Conservation (phyloP, 2,797 vertebrate species). For the Halcyon smyrnensis region DNA sequence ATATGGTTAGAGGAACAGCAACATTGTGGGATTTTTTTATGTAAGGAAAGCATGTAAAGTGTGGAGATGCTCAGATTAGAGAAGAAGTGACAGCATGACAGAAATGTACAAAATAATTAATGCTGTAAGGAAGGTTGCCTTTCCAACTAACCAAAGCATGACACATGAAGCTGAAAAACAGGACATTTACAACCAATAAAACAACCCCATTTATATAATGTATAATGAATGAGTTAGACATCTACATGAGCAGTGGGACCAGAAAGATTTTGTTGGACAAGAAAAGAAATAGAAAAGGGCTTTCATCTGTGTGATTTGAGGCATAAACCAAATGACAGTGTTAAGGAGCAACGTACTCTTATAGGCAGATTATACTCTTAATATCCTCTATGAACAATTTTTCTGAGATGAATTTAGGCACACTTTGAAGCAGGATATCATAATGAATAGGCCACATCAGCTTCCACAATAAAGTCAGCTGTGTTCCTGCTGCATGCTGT, state of each 20-base stretch:
- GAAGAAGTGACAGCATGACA: not conserved
- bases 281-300: not conserved
- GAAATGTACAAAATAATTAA: not conserved
- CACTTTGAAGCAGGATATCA: not conserved
- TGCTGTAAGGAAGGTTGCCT: not conserved
- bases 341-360: not conserved
- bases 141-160: not conserved
- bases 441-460: not conserved
- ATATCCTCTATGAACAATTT: not conserved
- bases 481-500: not conserved
- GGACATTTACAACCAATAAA: conserved; percentile 27
- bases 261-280: not conserved
- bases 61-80: not conserved
- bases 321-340: not conserved
- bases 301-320: not conserved
- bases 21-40: not conserved
- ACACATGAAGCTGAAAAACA: not conserved
- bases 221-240: not conserved
- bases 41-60: not conserved
- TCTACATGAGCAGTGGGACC: not conserved
- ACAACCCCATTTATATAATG: not conserved
- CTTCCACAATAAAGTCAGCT: not conserved
- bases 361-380: not conserved
- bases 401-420: not conserved
- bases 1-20: not conserved